Evolutionary conservation across 1,140 invertebrate species (phyloP).

Genomic region (Sycophila sp.): DNA sequence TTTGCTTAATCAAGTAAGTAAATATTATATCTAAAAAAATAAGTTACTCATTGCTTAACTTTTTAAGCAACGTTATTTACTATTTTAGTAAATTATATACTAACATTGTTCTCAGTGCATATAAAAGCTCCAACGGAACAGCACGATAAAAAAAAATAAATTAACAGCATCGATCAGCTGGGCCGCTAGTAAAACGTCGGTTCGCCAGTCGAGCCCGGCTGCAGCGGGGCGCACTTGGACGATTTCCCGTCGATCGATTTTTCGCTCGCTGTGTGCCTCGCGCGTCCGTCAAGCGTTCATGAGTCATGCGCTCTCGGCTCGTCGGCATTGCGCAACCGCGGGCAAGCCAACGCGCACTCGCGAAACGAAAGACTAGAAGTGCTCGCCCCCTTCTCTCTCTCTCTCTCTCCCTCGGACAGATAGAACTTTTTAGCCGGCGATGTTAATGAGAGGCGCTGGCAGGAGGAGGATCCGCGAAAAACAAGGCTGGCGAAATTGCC

Average conservation of each 20-base stretch:
- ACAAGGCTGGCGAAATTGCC: constrained; percentile 25
- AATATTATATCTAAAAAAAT: no score
- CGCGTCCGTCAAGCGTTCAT: background rate
- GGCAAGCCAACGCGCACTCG: background rate
- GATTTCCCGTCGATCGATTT: background rate
- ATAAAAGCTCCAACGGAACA: no score
- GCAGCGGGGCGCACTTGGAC: background rate
- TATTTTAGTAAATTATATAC: no score
- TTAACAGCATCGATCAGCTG: background rate
- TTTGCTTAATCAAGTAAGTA: no score
- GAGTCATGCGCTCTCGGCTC: no score
- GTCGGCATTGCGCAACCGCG: no score
- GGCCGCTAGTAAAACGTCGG: no score
- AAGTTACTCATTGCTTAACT: no score
- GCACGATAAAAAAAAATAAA: background rate
- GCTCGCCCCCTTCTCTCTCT: no score
- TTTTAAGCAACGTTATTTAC: no score
- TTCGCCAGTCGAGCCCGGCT: background rate
- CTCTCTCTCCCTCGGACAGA: no score
- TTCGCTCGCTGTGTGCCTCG: background rate
- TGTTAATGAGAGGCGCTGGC: background rate
- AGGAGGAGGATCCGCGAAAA: constrained; percentile 2
- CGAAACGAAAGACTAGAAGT: constrained; percentile 29
- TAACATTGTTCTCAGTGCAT: no score
- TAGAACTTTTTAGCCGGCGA: constrained; percentile 1